phyloP scores from a whole-genome alignment of 2,797 vertebrate genomes.

The Pseudomugil gertrudae region DNA sequence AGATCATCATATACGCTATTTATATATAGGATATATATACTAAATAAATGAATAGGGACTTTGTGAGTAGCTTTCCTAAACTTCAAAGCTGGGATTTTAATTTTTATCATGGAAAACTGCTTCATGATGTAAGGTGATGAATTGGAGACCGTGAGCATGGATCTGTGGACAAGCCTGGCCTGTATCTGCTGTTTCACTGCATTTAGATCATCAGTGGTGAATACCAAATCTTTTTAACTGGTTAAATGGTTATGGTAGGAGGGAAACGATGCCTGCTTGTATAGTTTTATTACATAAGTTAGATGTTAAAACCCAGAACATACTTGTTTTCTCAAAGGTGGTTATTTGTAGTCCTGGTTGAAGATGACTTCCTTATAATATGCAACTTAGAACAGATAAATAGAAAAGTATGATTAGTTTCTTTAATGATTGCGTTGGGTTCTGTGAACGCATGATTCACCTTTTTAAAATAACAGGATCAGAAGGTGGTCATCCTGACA shows the following conservation, averaged over 20 bases:
- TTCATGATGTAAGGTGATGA: not conserved
- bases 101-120: conserved; percentile 8
- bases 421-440: not conserved
- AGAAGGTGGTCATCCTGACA: conserved; percentile 47
- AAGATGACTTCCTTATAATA: not conserved
- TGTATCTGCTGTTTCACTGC: conserved; percentile 13
- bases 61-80: conserved; percentile 2
- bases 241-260: not conserved
- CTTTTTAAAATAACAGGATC: conserved; percentile 45
- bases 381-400: not conserved
- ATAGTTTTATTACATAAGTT: not conserved
- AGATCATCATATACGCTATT: not conserved
- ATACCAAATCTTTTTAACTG: not conserved
- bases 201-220: not conserved
- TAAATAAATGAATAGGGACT: not conserved
- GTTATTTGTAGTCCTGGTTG: not conserved
- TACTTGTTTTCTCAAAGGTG: not conserved
- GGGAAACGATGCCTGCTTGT: no score
- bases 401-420: not conserved
- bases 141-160: conserved; percentile 13
- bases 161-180: conserved; percentile 10
- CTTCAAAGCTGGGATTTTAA: not conserved
- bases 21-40: no score
- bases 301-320: not conserved
- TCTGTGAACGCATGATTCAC: conserved; percentile 30